Evolutionary conservation across 2,797 vertebrate genomes (phyloP), one percentile per base, ranked within the genome.

Genomic region (Thripadectes ignobilis): DNA sequence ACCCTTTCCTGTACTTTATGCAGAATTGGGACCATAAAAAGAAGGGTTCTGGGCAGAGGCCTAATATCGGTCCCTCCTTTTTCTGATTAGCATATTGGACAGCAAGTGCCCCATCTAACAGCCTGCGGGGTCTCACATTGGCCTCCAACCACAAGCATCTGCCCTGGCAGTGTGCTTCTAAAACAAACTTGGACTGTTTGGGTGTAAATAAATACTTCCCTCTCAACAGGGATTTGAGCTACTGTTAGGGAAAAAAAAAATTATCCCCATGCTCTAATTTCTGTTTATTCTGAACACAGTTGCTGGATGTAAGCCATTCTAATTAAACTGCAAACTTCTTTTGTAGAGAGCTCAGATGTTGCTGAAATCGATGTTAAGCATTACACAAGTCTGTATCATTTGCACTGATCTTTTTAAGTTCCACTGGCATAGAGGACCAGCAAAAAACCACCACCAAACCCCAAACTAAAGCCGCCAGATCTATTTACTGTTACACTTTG

Each of bases 201-300:
- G 69, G 52, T 80, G 32, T 57, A 81, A 62, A 61, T 51, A 84
- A 88, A 88, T 84, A 84, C 34, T 88, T n/a, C 22, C 14, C 24
- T 65, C 24, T 89, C 52, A 54, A 32, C 52, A 54, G 30, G 52
- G 52, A 32, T 54, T 38, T 92, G 89, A 94, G 75, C 41, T 92
- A 82, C 65, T 34, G 34, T 88, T 94, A 82, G 88, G 30, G 30
- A 32, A 43, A 86, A 88, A 88, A 88, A 80, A 76, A 69, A 80
- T 58, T n/a, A 51, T 92, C 93, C 88, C 78, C 89, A 43, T 89
- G 73, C 77, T 95, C 61, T 91, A 93, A 92, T 95, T 97, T 97
- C 96, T 97, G 54, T 91, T 97, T 95, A 93, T 94, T 95, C 95
- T 97, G 96, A 97, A 94, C 93, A 95, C 80, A 97, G 85, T 96